Evolutionary conservation across 1,140 invertebrate species (phyloP), one percentile per base, ranked within the genome.

Genomic region (Idris sp.): DNA sequence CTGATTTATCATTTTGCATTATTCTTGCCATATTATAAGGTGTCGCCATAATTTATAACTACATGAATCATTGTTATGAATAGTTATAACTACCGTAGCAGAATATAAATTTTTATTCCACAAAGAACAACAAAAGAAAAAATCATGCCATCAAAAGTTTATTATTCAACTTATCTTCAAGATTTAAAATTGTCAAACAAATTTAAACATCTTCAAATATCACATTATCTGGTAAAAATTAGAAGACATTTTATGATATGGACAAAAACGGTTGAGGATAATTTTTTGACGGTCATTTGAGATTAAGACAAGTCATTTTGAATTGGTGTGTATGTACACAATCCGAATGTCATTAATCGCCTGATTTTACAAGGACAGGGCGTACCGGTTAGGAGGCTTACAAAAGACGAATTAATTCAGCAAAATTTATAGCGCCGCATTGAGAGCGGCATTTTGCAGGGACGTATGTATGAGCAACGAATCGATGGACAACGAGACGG

Each of bases 341-440:
- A 74, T 30, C 18, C 44, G 65, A 74, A 69, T 46, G 71, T 74
- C 78, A 81, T 84, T 84, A 83, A 84, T 83, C 71, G 74, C 67
- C 9, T 68, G 73, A 81, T 79, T 83, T 83, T 83, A 83, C 78
- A 81, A 79, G 76, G 48, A 51, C 59, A 69, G 35, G 48, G 43
- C 48, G 73, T 36, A 48, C 26, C 40, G 79, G 68, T 54, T 40
- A 61, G 54, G 59, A 77, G 59, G 76, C 56, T 77, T 76, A 83
- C 81, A 83, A 85, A 84, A 83, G 83, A 79, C 77, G 80, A 85
- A 85, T 85, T 84, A 84, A 84, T 85, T 83, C 78, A 77, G 51
- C 49, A 77, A 80, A 84, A 85, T 85, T 85, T 84, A 85, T 84
- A 73, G 78, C 67, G 36, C 28, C 65, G 77, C 80, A 77, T 77